These are phyloP conservation scores for Thaleichthys pacificus DNA, from an alignment of 2,797 vertebrate genomes.

Conservation along the genomic window DNA sequence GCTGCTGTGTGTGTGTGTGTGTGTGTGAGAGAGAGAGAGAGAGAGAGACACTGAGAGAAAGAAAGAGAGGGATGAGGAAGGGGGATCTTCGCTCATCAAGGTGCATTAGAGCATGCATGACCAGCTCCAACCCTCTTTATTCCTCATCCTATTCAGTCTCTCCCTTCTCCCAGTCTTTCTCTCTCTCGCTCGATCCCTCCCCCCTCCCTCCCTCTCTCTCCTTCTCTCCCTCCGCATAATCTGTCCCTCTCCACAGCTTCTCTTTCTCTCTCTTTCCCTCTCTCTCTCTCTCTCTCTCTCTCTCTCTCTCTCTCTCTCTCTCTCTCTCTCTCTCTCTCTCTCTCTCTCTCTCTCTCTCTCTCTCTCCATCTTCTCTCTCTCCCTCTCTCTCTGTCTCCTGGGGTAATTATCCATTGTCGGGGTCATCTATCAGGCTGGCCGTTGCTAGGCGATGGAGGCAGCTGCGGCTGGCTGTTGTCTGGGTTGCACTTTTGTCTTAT, in stretches of 20 bases:
- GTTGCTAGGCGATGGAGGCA: constrained; percentile 98
- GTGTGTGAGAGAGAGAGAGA: constrained; percentile 10
- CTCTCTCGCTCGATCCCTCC: not conserved
- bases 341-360: not conserved
- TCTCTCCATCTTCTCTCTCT: too few species aligned
- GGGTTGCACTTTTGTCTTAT: constrained; percentile 85
- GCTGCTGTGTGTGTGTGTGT: constrained; percentile 30
- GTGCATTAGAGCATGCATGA: constrained; percentile 83
- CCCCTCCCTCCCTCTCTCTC: too few species aligned
- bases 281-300: constrained; percentile 14
- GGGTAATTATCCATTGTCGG: constrained; percentile 97
- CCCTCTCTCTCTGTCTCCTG: constrained; percentile 70
- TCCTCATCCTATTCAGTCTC: constrained; percentile 60
- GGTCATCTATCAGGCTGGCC: constrained; percentile 95
- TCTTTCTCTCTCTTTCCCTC: not conserved
- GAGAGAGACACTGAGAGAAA: not conserved
- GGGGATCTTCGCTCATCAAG: constrained; percentile 79
- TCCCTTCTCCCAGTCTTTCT: constrained; percentile 11
- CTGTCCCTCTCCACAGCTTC: constrained; percentile 57
- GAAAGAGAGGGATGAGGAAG: constrained; percentile 49
- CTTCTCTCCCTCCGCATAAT: not conserved
- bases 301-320: constrained; percentile 74
- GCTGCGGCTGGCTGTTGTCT: constrained; percentile 95
- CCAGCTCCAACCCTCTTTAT: constrained; percentile 77
- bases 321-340: not conserved